Evolutionary conservation across 2,797 vertebrate genomes (phyloP), one percentile per base, ranked within the genome.

Genomic region (Cyclura pinguis): DNA sequence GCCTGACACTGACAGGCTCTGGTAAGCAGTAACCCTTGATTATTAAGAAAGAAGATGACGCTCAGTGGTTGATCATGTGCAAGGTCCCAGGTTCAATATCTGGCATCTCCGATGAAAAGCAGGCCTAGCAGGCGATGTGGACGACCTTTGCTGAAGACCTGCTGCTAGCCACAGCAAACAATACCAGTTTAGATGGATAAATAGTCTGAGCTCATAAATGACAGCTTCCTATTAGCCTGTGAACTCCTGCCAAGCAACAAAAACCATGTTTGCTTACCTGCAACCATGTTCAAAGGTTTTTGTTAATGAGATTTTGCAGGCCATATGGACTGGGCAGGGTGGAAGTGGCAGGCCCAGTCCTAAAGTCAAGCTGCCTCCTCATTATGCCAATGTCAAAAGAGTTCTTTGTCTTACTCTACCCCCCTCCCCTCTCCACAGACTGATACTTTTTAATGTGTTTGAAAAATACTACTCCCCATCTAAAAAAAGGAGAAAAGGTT

Each of bases 401-500:
- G 6, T 78, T 59, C 74, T 62, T 89, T 91, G 87, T 83, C 50
- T 88, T 78, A 35, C 57, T 92, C 80, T 16, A 82, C 88, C 91
- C 93, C 81, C 29, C 69, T 7, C 12, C 35, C 38, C 7, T 1
- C 20, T 42, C 87, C 69, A 88, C 24, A 89, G 69, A 13, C 87
- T 90, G 52, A 73, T 92, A 76, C 52, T 77, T 89, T 85, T 86
- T 92, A 0, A 89, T 83, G 47, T 8, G 29, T 10, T 87, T n/a
- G 64, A 84, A 93, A 90, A 6, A 89, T 88, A 77, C 38, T 82
- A 55, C 91, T 80, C 84, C 92, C 88, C 85, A 81, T 35, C 18
- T 6, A 7, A 18, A n/a, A 35, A 57, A 35, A 84, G 29, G 55
- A 73, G 92, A 93, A 52, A 16, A 69, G 59, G 91, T 93, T 91